These are phyloP conservation scores for Drosophila austrosaltans DNA, from an alignment of 2,888 invertebrate genomes.

Conservation along the genomic window DNA sequence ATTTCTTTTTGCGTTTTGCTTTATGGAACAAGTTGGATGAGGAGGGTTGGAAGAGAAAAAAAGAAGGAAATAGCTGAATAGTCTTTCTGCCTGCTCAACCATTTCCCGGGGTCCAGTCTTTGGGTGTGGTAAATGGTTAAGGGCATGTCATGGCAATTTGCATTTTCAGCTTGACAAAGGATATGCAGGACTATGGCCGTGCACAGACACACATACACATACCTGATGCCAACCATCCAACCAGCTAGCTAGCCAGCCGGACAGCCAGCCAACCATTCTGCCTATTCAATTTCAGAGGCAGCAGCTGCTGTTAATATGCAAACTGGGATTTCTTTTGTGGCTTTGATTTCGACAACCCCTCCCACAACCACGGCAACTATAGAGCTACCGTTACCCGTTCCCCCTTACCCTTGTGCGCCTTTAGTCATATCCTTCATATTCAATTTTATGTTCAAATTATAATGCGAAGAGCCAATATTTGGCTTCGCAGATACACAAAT, in stretches of 20 bases:
- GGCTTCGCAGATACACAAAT: slow-evolving; percentile 32
- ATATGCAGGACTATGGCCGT: slow-evolving; percentile 59
- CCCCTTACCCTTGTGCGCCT: background rate
- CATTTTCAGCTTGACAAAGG: slow-evolving; percentile 77
- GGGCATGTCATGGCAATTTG: slow-evolving; percentile 78
- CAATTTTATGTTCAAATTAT: slow-evolving; percentile 69
- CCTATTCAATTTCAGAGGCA: slow-evolving; percentile 53
- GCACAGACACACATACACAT: slow-evolving; percentile 3
- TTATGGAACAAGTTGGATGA: slow-evolving; percentile 49
- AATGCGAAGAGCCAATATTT: slow-evolving; percentile 52
- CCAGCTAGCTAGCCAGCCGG: background rate
- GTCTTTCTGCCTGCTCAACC: slow-evolving; percentile 15
- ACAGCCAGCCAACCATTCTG: slow-evolving; percentile 10
- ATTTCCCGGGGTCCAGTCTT: slow-evolving; percentile 11
- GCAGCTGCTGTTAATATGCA: slow-evolving; percentile 76
- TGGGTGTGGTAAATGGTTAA: slow-evolving; percentile 64
- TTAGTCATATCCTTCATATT: slow-evolving; percentile 48
- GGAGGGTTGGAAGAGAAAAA: slow-evolving; percentile 6
- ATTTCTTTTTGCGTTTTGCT: slow-evolving; percentile 74
- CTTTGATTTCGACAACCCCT: slow-evolving; percentile 64
- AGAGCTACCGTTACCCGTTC: no score
- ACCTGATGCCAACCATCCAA: slow-evolving; percentile 3
- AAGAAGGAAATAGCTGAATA: slow-evolving; percentile 24
- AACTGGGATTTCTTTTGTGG: slow-evolving; percentile 76
- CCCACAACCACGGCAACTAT: slow-evolving; percentile 11